These are phyloP conservation scores for Clarias gariepinus DNA, from an alignment of 2,113 vertebrate species.

Conservation along the genomic window DNA sequence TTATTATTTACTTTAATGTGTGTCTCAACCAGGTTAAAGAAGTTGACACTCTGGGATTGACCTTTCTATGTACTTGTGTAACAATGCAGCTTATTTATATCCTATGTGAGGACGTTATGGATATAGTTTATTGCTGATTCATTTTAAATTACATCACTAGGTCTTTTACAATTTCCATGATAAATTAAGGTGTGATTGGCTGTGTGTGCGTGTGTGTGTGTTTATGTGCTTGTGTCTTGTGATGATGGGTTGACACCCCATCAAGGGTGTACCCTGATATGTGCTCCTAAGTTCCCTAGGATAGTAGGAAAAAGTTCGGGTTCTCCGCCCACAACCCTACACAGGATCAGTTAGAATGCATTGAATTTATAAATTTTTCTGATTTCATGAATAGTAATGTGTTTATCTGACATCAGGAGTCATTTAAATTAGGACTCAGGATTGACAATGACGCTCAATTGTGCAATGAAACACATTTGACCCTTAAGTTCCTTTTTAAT, in stretches of 20 bases:
- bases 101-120: background rate
- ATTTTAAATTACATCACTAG: background rate
- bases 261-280: too few relatives aligned
- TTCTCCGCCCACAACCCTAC: too few relatives aligned
- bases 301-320: too few relatives aligned
- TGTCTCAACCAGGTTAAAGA: background rate
- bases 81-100: background rate
- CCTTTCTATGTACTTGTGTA: background rate
- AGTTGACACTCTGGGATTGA: background rate
- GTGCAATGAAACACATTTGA: background rate
- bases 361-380: background rate
- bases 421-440: background rate
- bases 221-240: too few relatives aligned
- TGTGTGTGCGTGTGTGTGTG: too few relatives aligned
- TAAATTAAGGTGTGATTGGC: too few relatives aligned
- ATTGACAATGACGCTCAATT: background rate
- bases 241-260: too few relatives aligned
- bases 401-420: background rate
- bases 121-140: background rate
- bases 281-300: too few relatives aligned
- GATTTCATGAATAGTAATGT: background rate
- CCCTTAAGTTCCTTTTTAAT: background rate
- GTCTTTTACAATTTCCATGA: background rate
- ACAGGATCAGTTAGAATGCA: background rate
- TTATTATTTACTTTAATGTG: background rate